Conservation (phyloP, 2,113 vertebrate species). For the Brevimyrus niger region DNA sequence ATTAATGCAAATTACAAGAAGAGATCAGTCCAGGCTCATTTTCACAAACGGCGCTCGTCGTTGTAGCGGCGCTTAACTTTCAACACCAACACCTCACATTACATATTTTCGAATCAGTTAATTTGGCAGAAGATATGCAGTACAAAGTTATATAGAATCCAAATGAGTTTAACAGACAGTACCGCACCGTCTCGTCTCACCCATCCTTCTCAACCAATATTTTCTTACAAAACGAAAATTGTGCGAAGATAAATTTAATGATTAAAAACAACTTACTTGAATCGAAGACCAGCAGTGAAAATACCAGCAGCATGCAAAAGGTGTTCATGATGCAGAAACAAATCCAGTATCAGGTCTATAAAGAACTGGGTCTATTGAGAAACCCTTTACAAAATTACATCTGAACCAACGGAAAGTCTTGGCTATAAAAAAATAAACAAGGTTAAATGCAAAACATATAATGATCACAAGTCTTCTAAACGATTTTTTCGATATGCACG, state of each 20-base stretch:
- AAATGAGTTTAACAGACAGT: neutral
- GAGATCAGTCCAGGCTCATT: neutral
- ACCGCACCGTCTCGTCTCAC: neutral
- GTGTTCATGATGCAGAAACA: conserved; percentile 18
- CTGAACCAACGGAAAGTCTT: neutral
- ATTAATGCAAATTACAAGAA: neutral
- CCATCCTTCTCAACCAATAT: neutral
- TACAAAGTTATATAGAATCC: neutral
- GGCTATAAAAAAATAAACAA: neutral
- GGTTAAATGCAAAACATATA: neutral
- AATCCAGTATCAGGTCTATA: conserved; percentile 13
- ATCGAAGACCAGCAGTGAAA: conserved; percentile 16
- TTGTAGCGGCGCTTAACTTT: neutral
- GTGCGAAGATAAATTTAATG: neutral
- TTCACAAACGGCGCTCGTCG: neutral
- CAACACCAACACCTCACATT: neutral
- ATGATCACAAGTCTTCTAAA: neutral
- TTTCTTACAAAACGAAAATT: neutral
- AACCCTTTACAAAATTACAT: neutral
- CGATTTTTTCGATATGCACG: neutral
- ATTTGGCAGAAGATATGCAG: neutral
- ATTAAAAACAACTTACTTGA: conserved; percentile 28
- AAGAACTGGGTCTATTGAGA: neutral
- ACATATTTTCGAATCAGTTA: neutral
- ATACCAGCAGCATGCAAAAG: neutral